Base-by-base conservation (phyloP, 2,113 vertebrate species). In the Hirundichthys speculiger region DNA sequence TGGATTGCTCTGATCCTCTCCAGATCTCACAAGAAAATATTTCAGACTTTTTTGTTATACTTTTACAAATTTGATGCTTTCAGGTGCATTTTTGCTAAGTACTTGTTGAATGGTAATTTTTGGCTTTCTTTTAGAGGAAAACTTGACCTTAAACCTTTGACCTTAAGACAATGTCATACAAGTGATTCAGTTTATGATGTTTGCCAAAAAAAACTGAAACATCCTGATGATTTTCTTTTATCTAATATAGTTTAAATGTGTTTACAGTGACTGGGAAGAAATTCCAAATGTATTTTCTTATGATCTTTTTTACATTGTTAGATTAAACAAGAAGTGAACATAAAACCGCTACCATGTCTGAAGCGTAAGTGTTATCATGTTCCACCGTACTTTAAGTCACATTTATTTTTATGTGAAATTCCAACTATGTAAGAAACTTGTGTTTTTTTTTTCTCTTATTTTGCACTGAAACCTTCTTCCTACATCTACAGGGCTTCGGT, bases 261-360 rank as follows among this genome's bases (percentile, higher is more conserved):
- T 34, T 6, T 10, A 34, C 6, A 2, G 11, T 34, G 30, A 34
- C 6, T 10, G 15, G 3, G n/a, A 9, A 15, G 24, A 15, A 51
- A 1, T 51, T 13, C 5, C 9, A 3, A n/a, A 27, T 27, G n/a
- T n/a, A 3, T 22, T 46, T 14, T 34, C 6, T 49, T 62, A 1
- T 15, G 43, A 18, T n/a, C 10, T 68, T 64, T 68, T 40, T 22
- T n/a, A 14, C 0, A 24, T 53, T 27, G 9, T 43, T 14, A 68
- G 39, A 75, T 65, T 59, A 54, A 25, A 70, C 18, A 58, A 63
- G 14, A 21, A 46, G 20, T n/a, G 56, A 24, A 78, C 34, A 72
- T 14, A 49, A 8, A 79, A 59, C 51, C 49, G 47, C 66, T 69
- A 82, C n/a, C 73, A 92, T 93, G 91, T 91, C 91, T 79, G 85